Conservation (phyloP, 2,888 invertebrate species). For the Lagria hirta region DNA sequence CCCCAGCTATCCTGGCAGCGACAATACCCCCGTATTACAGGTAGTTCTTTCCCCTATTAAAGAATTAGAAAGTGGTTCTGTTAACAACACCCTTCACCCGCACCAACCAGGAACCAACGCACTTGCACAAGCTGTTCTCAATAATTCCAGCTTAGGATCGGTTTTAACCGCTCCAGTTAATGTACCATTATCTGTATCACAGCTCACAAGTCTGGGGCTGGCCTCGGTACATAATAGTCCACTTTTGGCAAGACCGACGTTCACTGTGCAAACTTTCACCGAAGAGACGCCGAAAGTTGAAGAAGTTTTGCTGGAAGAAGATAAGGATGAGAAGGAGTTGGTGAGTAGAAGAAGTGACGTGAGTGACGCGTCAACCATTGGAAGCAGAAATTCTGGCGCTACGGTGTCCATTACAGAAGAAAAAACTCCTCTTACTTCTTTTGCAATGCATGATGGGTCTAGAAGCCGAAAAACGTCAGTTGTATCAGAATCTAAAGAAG, state of each 20-base stretch:
- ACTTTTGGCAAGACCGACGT: conserved; percentile 40
- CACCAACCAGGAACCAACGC: conserved; percentile 74
- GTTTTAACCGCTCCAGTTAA: conserved; percentile 56
- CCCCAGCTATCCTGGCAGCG: conserved; percentile 53
- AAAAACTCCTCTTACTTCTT: conserved; percentile 39
- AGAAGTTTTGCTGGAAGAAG: conserved; percentile 39
- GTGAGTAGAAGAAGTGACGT: conserved; percentile 48
- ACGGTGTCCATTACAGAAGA: conserved; percentile 43
- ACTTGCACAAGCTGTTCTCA: conserved; percentile 75
- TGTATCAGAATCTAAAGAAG: conserved; percentile 49
- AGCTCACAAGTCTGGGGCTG: conserved; percentile 59
- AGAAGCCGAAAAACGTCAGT: conserved; percentile 55
- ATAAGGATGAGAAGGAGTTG: conserved; percentile 36
- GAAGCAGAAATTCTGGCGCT: conserved; percentile 46
- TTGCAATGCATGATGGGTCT: conserved; percentile 32
- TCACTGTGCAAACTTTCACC: conserved; percentile 46
- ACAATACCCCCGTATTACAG: conserved; percentile 73
- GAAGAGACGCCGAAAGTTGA: conserved; percentile 35
- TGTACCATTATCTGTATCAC: conserved; percentile 63
- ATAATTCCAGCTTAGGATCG: conserved; percentile 62
- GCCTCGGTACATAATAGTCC: conserved; percentile 58
- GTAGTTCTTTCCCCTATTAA: conserved; percentile 82
- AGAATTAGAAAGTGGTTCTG: conserved; percentile 73
- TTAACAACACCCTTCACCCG: conserved; percentile 72
- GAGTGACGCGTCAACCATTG: conserved; percentile 48